Base-by-base conservation (phyloP, 2,113 vertebrate species). In the Balaenoptera acutorostrata region DNA sequence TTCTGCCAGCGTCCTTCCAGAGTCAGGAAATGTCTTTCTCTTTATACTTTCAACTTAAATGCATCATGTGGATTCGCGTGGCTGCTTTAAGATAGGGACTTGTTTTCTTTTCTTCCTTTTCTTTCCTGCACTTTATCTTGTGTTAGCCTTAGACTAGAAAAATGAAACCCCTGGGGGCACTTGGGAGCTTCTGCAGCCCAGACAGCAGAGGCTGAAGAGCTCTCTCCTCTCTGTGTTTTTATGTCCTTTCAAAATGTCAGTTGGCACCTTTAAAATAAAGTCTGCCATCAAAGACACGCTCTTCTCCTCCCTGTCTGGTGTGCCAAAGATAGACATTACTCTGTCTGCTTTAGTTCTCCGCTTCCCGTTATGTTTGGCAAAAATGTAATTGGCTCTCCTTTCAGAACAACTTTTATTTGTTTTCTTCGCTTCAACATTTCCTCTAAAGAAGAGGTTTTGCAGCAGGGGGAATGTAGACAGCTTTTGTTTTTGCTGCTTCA, bases 211-310 rank as follows among this genome's bases (percentile, higher is more conserved):
- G 66, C 88, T 71, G 66, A 91, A 96, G 63, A 93, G 77, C 27
- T 93, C 91, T 91, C 93, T 96, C 75, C 44, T 90, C 25, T 69
- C 36, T 18, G 14, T 95, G 96, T 95, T 95, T 94, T 95, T 66
- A 87, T 90, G 91, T 95, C 82, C 95, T 97, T 97, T 98, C 64
- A 61, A 97, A 98, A 97, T 98, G 96, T 97, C 97, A 98, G 93
- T 97, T 97, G 95, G 86, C 96, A 95, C 96, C 93, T 96, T 97
- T 86, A 95, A 97, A 98, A 98, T 98, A 95, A 97, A 96, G 94
- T 95, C 97, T 96, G 93, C 94, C 93, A 91, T 98, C 97, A 97
- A 97, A 98, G 96, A 83, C 68, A 93, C n/a, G 55, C 88, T 94
- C 87, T 61, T 93, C 93, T 95, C 84, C 94, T 97, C 94, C 85